Evolutionary conservation across 2,797 vertebrate species (phyloP).

Genomic region (Ceyx erithaca): DNA sequence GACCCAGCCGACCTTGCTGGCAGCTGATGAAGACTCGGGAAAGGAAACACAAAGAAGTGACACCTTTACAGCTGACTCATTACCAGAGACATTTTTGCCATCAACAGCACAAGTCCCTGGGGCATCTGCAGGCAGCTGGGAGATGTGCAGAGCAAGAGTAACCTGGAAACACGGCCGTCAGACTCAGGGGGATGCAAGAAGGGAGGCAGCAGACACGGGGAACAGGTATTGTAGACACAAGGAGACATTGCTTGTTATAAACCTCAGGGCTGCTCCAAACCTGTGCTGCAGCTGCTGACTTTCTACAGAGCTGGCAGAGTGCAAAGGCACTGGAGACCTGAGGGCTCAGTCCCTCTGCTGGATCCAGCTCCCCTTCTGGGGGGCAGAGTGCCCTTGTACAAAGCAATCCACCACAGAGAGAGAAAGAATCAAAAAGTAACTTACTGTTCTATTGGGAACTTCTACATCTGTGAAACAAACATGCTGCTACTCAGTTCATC

Average conservation of each 20-base stretch:
- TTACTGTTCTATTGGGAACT: slow-evolving; percentile 80
- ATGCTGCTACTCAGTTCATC: slow-evolving; percentile 86
- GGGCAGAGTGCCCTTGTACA: not conserved
- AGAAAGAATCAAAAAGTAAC: slow-evolving; percentile 75
- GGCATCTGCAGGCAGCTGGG: slow-evolving; percentile 18
- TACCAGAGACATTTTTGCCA: not conserved
- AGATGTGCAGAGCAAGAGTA: not conserved
- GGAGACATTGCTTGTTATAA: not conserved
- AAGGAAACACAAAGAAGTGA: slow-evolving; percentile 1
- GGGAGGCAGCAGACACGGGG: accelerated
- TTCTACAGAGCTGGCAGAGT: not conserved
- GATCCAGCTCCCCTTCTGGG: not conserved
- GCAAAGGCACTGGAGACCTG: not conserved
- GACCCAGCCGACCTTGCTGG: not conserved
- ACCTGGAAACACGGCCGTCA: not conserved
- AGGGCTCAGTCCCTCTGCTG: not conserved
- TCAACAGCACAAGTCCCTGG: not conserved
- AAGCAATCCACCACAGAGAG: slow-evolving; percentile 16
- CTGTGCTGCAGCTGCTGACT: not conserved
- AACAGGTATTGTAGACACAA: not conserved
- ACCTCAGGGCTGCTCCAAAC: accelerated
- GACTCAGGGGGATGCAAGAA: not conserved
- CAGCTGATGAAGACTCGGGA: not conserved
- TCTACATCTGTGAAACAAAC: slow-evolving; percentile 87
- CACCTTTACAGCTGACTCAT: slow-evolving; percentile 37